Conservation (phyloP, 2,888 invertebrate species). For the Achlya flavicornis region DNA sequence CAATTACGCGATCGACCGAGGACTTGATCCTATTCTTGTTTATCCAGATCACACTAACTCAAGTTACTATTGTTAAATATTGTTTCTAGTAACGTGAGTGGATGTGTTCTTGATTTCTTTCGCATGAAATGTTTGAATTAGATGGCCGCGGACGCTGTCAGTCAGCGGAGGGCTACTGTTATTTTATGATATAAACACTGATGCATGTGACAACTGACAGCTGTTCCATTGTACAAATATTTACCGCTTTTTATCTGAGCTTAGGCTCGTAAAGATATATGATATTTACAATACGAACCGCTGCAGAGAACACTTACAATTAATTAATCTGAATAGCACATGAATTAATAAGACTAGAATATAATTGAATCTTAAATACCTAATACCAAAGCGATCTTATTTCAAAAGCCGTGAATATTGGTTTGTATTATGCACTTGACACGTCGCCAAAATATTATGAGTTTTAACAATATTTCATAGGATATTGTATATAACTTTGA, state of each 20-base stretch:
- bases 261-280: constrained; percentile 38
- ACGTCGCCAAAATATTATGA: neutral
- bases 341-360: too few relatives aligned
- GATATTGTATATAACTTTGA: neutral
- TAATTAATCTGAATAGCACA: too few relatives aligned
- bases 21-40: neutral
- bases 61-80: neutral
- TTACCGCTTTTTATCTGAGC: constrained; percentile 34
- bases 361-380: too few relatives aligned
- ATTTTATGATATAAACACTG: constrained; percentile 25
- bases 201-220: constrained; percentile 32
- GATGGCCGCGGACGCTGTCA: constrained; percentile 47
- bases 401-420: neutral
- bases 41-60: neutral
- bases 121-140: constrained; percentile 28
- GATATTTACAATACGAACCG: constrained; percentile 29
- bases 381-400: neutral
- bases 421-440: neutral
- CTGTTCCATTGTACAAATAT: constrained; percentile 37
- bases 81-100: neutral
- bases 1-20: constrained; percentile 1
- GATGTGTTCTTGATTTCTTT: neutral
- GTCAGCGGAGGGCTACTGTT: constrained; percentile 31
- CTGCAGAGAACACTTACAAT: constrained; percentile 23
- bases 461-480: neutral